Evolutionary conservation across 2,113 vertebrate genomes (phyloP).

Genomic region (Tragelaphus scriptus): DNA sequence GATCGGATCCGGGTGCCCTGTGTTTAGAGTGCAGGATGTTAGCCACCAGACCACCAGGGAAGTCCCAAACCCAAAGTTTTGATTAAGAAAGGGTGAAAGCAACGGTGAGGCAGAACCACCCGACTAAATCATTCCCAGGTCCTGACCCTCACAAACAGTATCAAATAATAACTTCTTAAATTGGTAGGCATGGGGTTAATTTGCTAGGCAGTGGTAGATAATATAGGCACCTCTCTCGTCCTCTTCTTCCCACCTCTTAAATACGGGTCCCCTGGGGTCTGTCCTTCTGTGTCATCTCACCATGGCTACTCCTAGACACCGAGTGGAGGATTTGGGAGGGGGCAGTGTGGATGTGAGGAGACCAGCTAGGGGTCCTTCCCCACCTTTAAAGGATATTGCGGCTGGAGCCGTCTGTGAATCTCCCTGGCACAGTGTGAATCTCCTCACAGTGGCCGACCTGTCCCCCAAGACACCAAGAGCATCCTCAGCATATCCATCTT

Average conservation of each 20-base stretch:
- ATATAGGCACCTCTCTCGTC: background rate
- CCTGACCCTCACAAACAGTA: background rate
- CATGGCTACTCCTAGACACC: background rate
- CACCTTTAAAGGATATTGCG: background rate
- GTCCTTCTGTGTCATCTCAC: background rate
- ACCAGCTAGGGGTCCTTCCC: background rate
- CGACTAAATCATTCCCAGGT: too few relatives aligned
- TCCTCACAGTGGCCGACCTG: background rate
- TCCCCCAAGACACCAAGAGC: background rate
- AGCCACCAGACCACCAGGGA: background rate
- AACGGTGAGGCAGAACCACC: background rate
- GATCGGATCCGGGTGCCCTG: accelerated
- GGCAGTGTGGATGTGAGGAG: background rate
- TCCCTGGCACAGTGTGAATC: background rate
- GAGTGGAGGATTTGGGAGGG: background rate
- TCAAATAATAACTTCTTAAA: background rate
- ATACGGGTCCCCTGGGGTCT: background rate
- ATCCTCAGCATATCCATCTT: background rate
- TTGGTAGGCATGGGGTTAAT: background rate
- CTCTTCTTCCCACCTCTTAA: background rate
- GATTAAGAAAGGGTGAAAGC: background rate
- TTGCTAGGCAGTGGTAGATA: too few relatives aligned
- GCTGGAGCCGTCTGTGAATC: accelerated
- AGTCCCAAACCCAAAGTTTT: background rate
- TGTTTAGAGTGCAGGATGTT: background rate